phyloP scores from a whole-genome alignment of 2,797 vertebrate species.

The Nothura maculosa region DNA sequence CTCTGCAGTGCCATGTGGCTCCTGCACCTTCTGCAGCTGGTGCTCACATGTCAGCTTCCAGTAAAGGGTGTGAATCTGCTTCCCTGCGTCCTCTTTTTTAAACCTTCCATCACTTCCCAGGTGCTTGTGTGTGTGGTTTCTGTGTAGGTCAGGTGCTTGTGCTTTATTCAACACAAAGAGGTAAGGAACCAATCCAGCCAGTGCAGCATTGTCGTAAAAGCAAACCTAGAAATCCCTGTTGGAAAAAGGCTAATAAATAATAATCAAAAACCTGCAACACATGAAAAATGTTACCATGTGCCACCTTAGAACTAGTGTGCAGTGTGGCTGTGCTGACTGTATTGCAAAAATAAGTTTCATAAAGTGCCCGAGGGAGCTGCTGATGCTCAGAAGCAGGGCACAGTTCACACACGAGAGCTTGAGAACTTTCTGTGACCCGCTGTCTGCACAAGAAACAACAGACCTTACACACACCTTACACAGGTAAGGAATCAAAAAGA shows the following conservation, averaged over 20 bases:
- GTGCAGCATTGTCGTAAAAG: not conserved
- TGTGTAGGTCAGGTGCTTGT: not conserved
- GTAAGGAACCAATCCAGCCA: not conserved
- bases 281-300: not conserved
- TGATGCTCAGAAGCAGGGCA: not conserved
- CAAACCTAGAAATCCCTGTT: not conserved
- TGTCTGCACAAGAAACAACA: not conserved
- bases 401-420: not conserved
- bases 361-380: not conserved
- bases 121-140: not conserved
- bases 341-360: not conserved
- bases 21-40: not conserved
- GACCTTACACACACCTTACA: no score
- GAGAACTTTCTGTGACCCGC: not conserved
- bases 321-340: not conserved
- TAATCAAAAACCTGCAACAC: not conserved
- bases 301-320: not conserved
- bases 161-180: not conserved
- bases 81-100: not conserved
- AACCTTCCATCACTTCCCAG: not conserved
- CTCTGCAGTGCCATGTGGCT: not conserved
- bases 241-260: not conserved
- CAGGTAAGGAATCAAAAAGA: not conserved
- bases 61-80: rapidly evolving
- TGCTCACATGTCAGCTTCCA: not conserved